Evolutionary conservation across 2,797 vertebrate genomes (phyloP).

Genomic region (Parauchenoglanis punctatus): DNA sequence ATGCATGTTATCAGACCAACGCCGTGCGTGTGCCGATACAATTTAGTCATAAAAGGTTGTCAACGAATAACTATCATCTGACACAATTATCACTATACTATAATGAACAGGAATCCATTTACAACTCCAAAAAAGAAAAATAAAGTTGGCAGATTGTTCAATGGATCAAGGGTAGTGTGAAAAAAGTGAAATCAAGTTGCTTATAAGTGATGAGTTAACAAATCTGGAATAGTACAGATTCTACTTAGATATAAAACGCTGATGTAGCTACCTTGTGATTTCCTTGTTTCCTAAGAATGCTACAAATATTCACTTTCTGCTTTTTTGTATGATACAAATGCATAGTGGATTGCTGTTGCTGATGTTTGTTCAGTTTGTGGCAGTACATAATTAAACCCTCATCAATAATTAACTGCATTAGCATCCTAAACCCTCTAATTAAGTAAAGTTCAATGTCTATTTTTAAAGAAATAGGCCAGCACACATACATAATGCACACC

Average conservation of each 20-base stretch:
- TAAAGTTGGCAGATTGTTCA: neutral
- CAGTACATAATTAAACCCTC: neutral
- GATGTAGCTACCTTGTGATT: neutral
- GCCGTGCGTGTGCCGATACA: no score
- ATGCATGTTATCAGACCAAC: no score
- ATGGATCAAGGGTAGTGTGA: neutral
- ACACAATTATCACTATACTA: neutral
- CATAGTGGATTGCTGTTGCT: neutral
- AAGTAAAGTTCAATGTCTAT: neutral
- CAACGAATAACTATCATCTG: no score
- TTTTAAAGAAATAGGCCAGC: slow-evolving; percentile 11
- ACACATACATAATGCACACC: slow-evolving; percentile 1
- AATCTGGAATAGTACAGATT: neutral
- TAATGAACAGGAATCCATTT: neutral
- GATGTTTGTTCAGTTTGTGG: slow-evolving; percentile 1
- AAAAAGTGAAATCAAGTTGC: neutral
- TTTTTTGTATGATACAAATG: neutral
- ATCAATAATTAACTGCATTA: slow-evolving; percentile 12
- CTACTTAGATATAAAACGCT: neutral
- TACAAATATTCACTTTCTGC: neutral
- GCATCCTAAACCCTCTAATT: slow-evolving; percentile 20
- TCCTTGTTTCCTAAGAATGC: no score
- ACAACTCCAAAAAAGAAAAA: no score
- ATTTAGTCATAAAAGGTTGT: no score
- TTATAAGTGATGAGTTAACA: neutral